A percentile compares a stretch with the other conserved stretches of the same genome.
These are phyloP conservation scores for Rhodinocichla rosea DNA, from an alignment of 2,113 vertebrate genomes.

Conservation along the genomic window DNA sequence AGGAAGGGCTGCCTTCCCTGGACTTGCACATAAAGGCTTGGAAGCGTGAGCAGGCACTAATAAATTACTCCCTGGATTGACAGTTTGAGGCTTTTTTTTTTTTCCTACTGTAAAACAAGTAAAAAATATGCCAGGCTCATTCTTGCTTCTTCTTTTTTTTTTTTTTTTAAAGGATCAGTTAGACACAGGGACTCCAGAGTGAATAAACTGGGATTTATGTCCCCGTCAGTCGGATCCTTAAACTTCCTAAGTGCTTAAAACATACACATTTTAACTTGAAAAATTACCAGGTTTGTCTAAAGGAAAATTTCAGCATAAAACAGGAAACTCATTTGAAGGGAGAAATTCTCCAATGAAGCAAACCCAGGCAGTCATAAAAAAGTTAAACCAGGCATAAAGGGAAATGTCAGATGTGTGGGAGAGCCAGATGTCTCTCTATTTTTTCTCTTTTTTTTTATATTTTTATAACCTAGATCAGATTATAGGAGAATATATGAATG, in stretches of 20 bases:
- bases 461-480: conserved; percentile 65
- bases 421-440: conserved; percentile 65
- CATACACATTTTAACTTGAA: conserved; percentile 59
- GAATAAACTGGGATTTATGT: conserved; percentile 54
- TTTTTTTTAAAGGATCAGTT: background rate
- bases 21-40: background rate
- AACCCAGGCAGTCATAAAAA: conserved; percentile 69
- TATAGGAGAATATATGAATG: conserved; percentile 54
- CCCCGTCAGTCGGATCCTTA: conserved; percentile 36
- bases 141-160: background rate
- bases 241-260: conserved; percentile 61
- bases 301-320: conserved; percentile 66
- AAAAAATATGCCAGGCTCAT: conserved; percentile 20
- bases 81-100: background rate
- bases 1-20: background rate
- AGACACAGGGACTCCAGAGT: conserved; percentile 21
- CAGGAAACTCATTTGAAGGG: conserved; percentile 60
- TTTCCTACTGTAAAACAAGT: conserved; percentile 22
- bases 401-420: conserved; percentile 72
- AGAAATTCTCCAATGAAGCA: conserved; percentile 65
- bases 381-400: conserved; percentile 74
- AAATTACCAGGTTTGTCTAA: conserved; percentile 70
- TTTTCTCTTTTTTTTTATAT: background rate
- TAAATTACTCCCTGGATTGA: conserved; percentile 8
- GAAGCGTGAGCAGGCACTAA: background rate